phyloP scores from a whole-genome alignment of 2,888 invertebrate species.

The Hipparchia sbordonii region DNA sequence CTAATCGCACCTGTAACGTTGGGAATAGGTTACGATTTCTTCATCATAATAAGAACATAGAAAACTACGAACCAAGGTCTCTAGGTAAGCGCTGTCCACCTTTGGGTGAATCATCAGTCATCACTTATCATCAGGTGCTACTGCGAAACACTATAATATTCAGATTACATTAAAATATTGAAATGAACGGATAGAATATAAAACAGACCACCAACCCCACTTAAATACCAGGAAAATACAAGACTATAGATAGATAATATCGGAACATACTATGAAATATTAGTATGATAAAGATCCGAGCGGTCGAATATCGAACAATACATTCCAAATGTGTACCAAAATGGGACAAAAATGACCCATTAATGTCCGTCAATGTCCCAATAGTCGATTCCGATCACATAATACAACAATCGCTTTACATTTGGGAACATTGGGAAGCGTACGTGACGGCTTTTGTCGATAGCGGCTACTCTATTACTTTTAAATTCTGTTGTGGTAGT shows the following conservation, averaged over 20 bases:
- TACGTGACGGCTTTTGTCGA: slow-evolving; percentile 34
- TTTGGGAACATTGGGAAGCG: slow-evolving; percentile 36
- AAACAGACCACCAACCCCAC: not conserved
- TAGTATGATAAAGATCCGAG: slow-evolving; percentile 1
- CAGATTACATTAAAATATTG: no score
- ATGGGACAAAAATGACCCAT: slow-evolving; percentile 28
- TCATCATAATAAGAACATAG: no score
- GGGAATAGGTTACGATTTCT: no score
- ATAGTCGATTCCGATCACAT: slow-evolving; percentile 35
- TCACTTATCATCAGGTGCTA: no score
- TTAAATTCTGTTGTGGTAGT: slow-evolving; percentile 6
- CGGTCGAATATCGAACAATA: slow-evolving; percentile 2
- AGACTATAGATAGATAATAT: not conserved
- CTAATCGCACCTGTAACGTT: no score
- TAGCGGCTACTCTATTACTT: slow-evolving; percentile 1
- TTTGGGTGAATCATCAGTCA: no score
- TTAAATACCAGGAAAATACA: not conserved
- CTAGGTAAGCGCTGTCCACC: no score
- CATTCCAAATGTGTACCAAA: slow-evolving; percentile 16
- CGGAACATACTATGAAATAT: not conserved
- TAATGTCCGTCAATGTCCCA: slow-evolving; percentile 25
- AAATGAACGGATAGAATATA: no score
- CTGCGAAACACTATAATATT: no score
- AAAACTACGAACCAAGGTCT: no score
- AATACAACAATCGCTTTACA: slow-evolving; percentile 41